Base-by-base conservation (phyloP, 2,888 invertebrate species). In the Scaptomyza polygonia region DNA sequence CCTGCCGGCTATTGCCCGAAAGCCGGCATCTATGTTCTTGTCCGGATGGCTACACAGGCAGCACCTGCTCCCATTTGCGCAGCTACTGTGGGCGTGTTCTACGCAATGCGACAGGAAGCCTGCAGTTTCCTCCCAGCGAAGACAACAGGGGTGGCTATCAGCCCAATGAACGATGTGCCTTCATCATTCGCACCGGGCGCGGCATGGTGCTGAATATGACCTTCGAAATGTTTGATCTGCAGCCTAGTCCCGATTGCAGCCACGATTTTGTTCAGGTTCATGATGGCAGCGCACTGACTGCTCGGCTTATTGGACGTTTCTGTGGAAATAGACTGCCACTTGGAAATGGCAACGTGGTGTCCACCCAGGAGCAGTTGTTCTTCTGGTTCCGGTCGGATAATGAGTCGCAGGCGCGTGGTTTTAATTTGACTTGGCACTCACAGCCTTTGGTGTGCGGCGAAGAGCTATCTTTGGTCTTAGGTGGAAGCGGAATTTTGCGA, bases 211-310 rank as follows among this genome's bases (percentile, higher is more conserved):
- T 98, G 3, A 96, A 96, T 88, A 92, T 98, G 0, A 96, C 95
- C 1, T 97, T 98, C 90, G 94, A 93, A 14, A 93, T 93, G 78
- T 97, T 98, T 89, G 93, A 95, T 87, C 85, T 98, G 71, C 72
- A 84, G 59, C 74, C 89, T 0, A 91, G 92, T 42, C 79, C 89
- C 0, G 94, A 94, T 45, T 97, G 97, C 88, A 88, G 90, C 25
- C 94, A 93, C 64, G 96, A 96, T 88, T 97, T 93, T 92, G 88
- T 96, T 4, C 93, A 97, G 95, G 95, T 98, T 64, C 96, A 97
- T 86, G 98, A 98, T 91, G 98, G 98, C 0, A 92, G 93, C 34
- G 94, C 94, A 65, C 93, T 96, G 25, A 94, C 95, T 0, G 93
- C 95, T 44, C 94, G 95, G 59, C 90, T 94, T 39, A 93, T 97